Evolutionary conservation across 2,797 vertebrate species (phyloP).

Genomic region (Bufotes viridis): DNA sequence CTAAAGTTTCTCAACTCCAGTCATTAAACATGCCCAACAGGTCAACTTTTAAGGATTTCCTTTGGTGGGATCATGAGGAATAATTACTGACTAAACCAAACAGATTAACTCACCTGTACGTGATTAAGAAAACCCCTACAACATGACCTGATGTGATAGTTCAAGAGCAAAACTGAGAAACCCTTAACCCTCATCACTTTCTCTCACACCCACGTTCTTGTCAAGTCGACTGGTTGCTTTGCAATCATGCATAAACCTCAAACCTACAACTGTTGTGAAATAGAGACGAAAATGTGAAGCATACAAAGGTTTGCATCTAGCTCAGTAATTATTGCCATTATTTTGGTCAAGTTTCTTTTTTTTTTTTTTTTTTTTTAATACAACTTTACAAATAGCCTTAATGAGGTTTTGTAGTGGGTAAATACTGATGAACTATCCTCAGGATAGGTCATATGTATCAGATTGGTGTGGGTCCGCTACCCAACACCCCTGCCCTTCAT

Average conservation of each 20-base stretch:
- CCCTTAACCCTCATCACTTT: slow-evolving; percentile 1
- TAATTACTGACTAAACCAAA: slow-evolving; percentile 14
- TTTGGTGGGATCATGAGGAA: slow-evolving; percentile 21
- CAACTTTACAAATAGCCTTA: too few species aligned
- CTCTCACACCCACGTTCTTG: neutral
- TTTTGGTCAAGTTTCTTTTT: neutral
- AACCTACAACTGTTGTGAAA: neutral
- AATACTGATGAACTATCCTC: too few species aligned
- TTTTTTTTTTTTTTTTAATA: too few species aligned
- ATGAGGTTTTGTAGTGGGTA: too few species aligned
- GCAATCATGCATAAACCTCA: neutral
- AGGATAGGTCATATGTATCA: too few species aligned
- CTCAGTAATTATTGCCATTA: neutral
- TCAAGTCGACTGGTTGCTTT: neutral
- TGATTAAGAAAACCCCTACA: slow-evolving; percentile 11
- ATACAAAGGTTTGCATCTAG: neutral
- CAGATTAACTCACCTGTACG: slow-evolving; percentile 29
- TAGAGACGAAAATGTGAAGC: neutral
- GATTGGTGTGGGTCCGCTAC: too few species aligned
- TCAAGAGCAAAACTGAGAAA: slow-evolving; percentile 11
- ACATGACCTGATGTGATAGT: neutral
- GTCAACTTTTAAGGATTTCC: slow-evolving; percentile 23
- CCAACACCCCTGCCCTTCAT: too few species aligned
- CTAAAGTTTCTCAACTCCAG: slow-evolving; percentile 29
- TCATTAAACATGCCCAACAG: slow-evolving; percentile 25